Percentiles rank a stretch among this genome's conserved stretches.
Conservation (phyloP, 2,113 vertebrate species). For the Felis catus region DNA sequence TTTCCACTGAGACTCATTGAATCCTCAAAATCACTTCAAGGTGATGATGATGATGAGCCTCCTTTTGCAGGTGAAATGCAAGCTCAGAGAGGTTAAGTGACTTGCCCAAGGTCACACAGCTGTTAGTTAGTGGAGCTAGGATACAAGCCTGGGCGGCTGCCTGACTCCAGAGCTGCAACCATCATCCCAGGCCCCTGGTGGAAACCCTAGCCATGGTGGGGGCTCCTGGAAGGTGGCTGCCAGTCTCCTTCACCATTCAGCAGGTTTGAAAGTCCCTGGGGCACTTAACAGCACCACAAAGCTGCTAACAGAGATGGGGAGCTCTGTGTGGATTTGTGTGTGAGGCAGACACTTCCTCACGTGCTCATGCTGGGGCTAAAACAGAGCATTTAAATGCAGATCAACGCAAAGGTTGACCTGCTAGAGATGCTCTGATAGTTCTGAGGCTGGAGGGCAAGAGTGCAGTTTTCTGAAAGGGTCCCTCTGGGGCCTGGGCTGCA, state of each 20-base stretch:
- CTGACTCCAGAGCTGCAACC: neutral
- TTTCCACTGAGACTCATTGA: neutral
- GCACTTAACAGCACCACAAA: neutral
- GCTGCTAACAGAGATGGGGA: neutral
- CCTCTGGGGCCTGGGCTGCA: neutral
- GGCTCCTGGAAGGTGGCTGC: neutral
- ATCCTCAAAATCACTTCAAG: neutral
- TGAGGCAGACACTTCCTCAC: fast-evolving
- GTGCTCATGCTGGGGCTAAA: neutral
- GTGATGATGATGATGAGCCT: neutral
- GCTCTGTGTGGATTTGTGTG: neutral
- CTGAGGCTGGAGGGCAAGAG: neutral
- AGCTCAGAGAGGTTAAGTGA: neutral
- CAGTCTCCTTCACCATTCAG: neutral
- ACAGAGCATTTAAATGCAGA: constrained; percentile 49
- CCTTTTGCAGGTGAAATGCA: neutral
- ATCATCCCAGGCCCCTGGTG: neutral
- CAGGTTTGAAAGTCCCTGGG: neutral
- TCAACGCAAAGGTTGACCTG: neutral
- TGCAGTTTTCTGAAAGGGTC: neutral
- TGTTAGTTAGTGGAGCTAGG: neutral
- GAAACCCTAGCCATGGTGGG: neutral
- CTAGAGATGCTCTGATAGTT: neutral
- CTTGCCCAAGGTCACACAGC: neutral
- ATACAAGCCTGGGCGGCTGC: neutral